Evolutionary conservation across 2,888 invertebrate species (phyloP), one percentile per base, ranked within the genome.

Genomic region (Agonopterix arenella): DNA sequence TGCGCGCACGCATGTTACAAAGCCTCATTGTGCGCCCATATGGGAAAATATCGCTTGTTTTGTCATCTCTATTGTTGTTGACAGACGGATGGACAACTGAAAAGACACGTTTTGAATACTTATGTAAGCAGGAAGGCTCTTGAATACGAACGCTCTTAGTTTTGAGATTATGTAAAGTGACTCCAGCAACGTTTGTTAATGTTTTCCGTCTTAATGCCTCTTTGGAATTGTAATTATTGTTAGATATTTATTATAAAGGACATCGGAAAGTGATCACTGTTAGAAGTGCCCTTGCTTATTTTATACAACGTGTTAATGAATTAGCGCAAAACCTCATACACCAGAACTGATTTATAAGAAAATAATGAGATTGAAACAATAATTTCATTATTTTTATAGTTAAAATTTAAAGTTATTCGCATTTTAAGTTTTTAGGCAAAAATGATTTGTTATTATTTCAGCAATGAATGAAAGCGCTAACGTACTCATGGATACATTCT

Each of bases 41-140:
- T 84, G 82, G 82, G 84, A 84, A 86, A 84, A 85, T 80, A 85
- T 83, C 66, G 73, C 78, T 76, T 83, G 84, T 85, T 86, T 84
- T 88, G 86, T 86, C 83, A 78, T 76, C 70, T 60, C 76, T 68
- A 85, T 88, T 86, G 86, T 85, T 58, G 63, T 54, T 73, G 83
- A 84, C 82, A 77, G 84, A 86, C 81, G 65, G 82, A 85, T 73
- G 68, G 86, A 88, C 86, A 83, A 80, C 80, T 85, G 84, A 85
- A 88, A 85, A 84, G 86, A 82, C 80, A 69, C 68, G 57, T 72
- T 73, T 78, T 88, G 83, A 86, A 86, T 84, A 79, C 74, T 76
- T 81, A 80, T 78, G 73, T 77, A 79, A 80, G 76, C 58, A 64
- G 66, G 60, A 65, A 67, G 66, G 57, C 61, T 65, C 11, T 11